phyloP scores from a whole-genome alignment of 2,113 vertebrate species.

The Mola mola region DNA sequence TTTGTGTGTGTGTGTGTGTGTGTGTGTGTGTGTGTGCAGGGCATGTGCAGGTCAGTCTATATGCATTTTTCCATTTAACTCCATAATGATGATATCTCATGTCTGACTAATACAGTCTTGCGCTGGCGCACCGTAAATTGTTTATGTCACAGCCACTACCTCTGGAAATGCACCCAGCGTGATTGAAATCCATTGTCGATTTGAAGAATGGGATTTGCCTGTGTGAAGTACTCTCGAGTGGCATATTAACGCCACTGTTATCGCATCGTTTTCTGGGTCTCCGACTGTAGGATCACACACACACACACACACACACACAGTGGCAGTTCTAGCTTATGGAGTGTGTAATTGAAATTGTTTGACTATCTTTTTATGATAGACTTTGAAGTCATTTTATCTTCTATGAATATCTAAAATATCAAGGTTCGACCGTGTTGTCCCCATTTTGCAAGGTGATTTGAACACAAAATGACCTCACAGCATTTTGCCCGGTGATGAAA shows the following conservation, averaged over 20 bases:
- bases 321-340: conserved; percentile 47
- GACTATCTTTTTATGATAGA: conserved; percentile 55
- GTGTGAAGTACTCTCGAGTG: conserved; percentile 61
- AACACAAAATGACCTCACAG: conserved; percentile 56
- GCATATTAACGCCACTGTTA: conserved; percentile 56
- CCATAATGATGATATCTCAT: conserved; percentile 54
- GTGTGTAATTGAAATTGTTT: conserved; percentile 64
- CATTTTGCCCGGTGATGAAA: conserved; percentile 64
- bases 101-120: conserved; percentile 57
- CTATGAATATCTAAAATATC: conserved; percentile 44
- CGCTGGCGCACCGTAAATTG: conserved; percentile 41
- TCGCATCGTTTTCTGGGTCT: conserved; percentile 58
- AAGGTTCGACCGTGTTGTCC: conserved; percentile 47
- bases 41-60: conserved; percentile 31
- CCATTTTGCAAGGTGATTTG: conserved; percentile 45
- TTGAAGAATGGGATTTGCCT: conserved; percentile 66
- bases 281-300: conserved; percentile 28
- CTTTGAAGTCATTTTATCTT: conserved; percentile 54
- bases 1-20: conserved; percentile 16
- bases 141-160: conserved; percentile 58
- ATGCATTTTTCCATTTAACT: conserved; percentile 55
- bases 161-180: conserved; percentile 50
- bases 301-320: not conserved
- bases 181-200: conserved; percentile 68
- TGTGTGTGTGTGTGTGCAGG: conserved; percentile 11